Evolutionary conservation across 2,888 invertebrate genomes (phyloP).

Genomic region (Drosophila prolongata): DNA sequence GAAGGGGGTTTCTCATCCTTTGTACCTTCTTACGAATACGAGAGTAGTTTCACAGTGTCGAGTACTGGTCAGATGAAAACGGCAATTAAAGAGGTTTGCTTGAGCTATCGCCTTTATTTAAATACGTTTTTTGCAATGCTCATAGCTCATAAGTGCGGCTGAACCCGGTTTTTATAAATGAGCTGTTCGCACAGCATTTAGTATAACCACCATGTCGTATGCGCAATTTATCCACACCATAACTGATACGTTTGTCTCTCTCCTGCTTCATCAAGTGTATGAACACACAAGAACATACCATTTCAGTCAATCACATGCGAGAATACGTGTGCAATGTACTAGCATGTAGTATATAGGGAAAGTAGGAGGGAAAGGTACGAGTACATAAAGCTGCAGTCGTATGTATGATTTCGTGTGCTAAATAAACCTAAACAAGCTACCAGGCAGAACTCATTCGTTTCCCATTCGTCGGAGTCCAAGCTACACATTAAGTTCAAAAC

Average conservation of each 20-base stretch:
- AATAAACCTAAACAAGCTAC: constrained; percentile 77
- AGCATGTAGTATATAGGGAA: constrained; percentile 25
- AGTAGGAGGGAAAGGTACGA: constrained; percentile 24
- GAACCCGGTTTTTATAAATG: no score
- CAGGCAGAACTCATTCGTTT: constrained; percentile 78
- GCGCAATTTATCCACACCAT: constrained; percentile 37
- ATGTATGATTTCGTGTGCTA: constrained; percentile 59
- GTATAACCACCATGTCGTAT: constrained; percentile 54
- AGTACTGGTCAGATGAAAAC: constrained; percentile 1
- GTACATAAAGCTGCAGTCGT: constrained; percentile 26
- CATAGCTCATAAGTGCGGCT: no score
- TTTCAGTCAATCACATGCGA: constrained; percentile 67
- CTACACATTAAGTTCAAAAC: constrained; percentile 76
- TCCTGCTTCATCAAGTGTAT: not conserved
- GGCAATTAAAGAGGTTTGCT: constrained; percentile 4
- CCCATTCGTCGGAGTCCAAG: constrained; percentile 68
- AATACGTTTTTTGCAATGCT: no score
- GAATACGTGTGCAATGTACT: constrained; percentile 31
- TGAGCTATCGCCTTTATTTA: no score
- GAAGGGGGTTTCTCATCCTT: constrained; percentile 28
- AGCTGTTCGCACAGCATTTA: no score
- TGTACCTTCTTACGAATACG: constrained; percentile 8
- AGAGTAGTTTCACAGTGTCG: not conserved
- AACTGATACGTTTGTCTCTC: constrained; percentile 9
- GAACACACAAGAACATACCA: constrained; percentile 23